Evolutionary conservation across 2,113 vertebrate species (phyloP).

Genomic region (Elgaria multicarinata): DNA sequence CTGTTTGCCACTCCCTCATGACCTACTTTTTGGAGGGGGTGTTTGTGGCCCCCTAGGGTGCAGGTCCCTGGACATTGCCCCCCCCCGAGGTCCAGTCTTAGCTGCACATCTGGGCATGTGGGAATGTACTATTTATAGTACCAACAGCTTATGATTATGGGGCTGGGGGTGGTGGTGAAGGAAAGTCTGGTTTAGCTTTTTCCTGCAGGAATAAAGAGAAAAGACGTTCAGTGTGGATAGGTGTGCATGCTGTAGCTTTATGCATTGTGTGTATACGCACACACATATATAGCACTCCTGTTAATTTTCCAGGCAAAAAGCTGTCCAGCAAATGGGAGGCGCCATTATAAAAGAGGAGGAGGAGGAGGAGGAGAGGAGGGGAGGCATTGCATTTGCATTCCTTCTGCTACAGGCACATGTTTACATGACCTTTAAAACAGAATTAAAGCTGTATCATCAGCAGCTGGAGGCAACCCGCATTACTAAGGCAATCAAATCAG

Average conservation of each 20-base stretch:
- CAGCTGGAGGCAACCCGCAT: slow-evolving; percentile 84
- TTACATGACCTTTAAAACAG: slow-evolving; percentile 88
- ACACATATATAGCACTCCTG: slow-evolving; percentile 71
- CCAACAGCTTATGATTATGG: neutral
- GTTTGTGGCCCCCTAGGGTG: too few relatives aligned
- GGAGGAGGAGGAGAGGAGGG: neutral
- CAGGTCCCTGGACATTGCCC: too few relatives aligned
- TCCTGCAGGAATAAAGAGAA: slow-evolving; percentile 57
- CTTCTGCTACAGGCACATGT: slow-evolving; percentile 82
- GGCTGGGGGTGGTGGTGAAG: neutral
- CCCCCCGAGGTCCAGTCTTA: too few relatives aligned
- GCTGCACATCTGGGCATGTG: too few relatives aligned
- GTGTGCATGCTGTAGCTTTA: slow-evolving; percentile 43
- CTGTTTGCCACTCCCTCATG: too few relatives aligned
- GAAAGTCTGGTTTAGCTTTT: slow-evolving; percentile 54
- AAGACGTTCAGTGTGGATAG: slow-evolving; percentile 58
- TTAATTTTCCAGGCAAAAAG: slow-evolving; percentile 77
- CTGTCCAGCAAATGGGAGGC: slow-evolving; percentile 74
- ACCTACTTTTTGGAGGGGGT: too few relatives aligned
- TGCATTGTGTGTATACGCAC: neutral
- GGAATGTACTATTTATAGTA: neutral
- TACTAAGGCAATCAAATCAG: slow-evolving; percentile 85
- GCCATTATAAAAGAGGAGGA: slow-evolving; percentile 71
- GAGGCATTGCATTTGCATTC: slow-evolving; percentile 82
- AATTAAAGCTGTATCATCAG: slow-evolving; percentile 85